Evolutionary conservation across 1,140 invertebrate species (phyloP).

Genomic region (Drosophila jambulina): DNA sequence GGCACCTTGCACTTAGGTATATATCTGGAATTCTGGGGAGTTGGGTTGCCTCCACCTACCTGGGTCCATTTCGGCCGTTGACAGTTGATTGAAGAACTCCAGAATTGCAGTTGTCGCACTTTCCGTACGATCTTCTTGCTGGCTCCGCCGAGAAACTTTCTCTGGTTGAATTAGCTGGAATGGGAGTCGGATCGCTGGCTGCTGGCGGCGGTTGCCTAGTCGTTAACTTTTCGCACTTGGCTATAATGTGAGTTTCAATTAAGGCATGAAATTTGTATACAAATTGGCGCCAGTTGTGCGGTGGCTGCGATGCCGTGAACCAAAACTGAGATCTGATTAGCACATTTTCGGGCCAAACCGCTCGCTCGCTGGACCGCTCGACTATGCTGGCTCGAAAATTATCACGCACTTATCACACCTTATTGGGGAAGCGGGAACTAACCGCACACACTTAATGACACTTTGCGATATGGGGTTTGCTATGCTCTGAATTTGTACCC

Average conservation of each 20-base stretch:
- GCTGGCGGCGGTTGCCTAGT: slow-evolving; percentile 30
- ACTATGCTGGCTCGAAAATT: slow-evolving; percentile 65
- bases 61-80: slow-evolving; percentile 71
- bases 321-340: slow-evolving; percentile 81
- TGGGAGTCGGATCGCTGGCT: not conserved
- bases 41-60: slow-evolving; percentile 36
- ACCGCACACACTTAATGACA: slow-evolving; percentile 45
- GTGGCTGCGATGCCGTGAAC: slow-evolving; percentile 67
- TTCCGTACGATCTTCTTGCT: slow-evolving; percentile 16
- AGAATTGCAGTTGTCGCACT: slow-evolving; percentile 58
- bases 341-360: slow-evolving; percentile 72
- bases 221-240: slow-evolving; percentile 79
- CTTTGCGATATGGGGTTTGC: slow-evolving; percentile 14
- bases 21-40: too few relatives aligned
- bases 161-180: slow-evolving; percentile 19
- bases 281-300: slow-evolving; percentile 71
- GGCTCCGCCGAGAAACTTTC: slow-evolving; percentile 53
- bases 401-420: slow-evolving; percentile 84
- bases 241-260: slow-evolving; percentile 80
- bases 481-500: slow-evolving; percentile 29
- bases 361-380: slow-evolving; percentile 17
- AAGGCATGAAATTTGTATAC: slow-evolving; percentile 81
- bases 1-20: not conserved
- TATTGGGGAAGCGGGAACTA: slow-evolving; percentile 35
- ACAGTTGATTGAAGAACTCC: slow-evolving; percentile 70